Evolutionary conservation across 2,888 invertebrate species (phyloP).

Genomic region (Phengaris arion): DNA sequence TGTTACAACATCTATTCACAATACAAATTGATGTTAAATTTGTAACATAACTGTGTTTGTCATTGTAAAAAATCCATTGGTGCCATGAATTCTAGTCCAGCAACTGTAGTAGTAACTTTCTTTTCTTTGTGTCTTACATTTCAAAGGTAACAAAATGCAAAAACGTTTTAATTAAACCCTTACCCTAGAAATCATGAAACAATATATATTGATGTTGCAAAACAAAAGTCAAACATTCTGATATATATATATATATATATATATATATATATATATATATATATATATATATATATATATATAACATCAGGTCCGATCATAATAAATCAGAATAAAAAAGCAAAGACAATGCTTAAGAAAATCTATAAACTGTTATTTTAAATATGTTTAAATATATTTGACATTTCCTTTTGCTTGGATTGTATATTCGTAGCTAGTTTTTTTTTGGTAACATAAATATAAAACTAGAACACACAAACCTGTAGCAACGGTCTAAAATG

Average conservation of each 20-base stretch:
- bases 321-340: no score
- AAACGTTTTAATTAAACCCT: not conserved
- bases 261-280: no score
- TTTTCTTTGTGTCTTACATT: not conserved
- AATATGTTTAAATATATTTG: not conserved
- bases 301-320: no score
- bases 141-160: not conserved
- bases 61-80: not conserved
- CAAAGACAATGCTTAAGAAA: not conserved
- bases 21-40: not conserved
- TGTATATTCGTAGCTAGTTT: not conserved
- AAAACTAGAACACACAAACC: not conserved
- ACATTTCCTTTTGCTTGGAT: not conserved
- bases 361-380: not conserved
- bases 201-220: not conserved
- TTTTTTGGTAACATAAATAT: conserved; percentile 1
- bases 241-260: no score
- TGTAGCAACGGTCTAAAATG: conserved; percentile 2
- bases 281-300: no score
- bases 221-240: not conserved
- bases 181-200: not conserved
- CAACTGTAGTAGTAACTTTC: not conserved
- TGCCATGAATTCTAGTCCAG: conserved; percentile 18
- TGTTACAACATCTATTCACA: not conserved
- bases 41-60: not conserved